Conservation (phyloP, 2,888 invertebrate genomes). For the Drosophila conformis region DNA sequence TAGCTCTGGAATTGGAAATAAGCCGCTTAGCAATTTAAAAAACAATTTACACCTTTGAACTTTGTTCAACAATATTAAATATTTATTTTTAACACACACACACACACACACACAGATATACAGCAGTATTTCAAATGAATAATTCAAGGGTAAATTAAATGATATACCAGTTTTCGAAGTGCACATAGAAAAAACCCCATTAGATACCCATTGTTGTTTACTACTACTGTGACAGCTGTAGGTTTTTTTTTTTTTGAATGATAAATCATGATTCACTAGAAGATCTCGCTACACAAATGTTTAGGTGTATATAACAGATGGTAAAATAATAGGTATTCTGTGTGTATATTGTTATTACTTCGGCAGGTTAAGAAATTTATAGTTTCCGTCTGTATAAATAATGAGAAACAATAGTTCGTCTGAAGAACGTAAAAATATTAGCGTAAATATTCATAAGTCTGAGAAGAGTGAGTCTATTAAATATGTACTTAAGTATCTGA, state of each 20-base stretch:
- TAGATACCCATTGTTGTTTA: constrained; percentile 10
- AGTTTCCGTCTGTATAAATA: constrained; percentile 15
- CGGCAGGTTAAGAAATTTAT: constrained; percentile 3
- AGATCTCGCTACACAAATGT: constrained; percentile 11
- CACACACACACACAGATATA: not conserved
- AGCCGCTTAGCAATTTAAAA: constrained; percentile 33
- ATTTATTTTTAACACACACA: constrained; percentile 22
- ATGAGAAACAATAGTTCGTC: constrained; percentile 8
- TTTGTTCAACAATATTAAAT: constrained; percentile 22
- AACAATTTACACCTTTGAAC: constrained; percentile 18
- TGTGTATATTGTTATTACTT: constrained; percentile 1
- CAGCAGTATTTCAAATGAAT: constrained; percentile 39
- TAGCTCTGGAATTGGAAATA: constrained; percentile 20
- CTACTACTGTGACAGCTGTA: constrained; percentile 23
- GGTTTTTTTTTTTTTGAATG: constrained; percentile 14
- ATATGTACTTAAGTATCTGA: not conserved
- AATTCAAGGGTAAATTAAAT: constrained; percentile 24
- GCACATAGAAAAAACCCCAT: not conserved
- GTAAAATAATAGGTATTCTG: not conserved
- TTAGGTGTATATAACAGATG: not conserved
- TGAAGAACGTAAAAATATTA: constrained; percentile 4
- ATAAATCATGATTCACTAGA: constrained; percentile 28
- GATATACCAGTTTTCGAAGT: not conserved
- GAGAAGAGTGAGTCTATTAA: not conserved
- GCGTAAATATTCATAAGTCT: constrained; percentile 15